These are phyloP conservation scores for Agrochola lota DNA, from an alignment of 2,888 invertebrate genomes.

Conservation along the genomic window DNA sequence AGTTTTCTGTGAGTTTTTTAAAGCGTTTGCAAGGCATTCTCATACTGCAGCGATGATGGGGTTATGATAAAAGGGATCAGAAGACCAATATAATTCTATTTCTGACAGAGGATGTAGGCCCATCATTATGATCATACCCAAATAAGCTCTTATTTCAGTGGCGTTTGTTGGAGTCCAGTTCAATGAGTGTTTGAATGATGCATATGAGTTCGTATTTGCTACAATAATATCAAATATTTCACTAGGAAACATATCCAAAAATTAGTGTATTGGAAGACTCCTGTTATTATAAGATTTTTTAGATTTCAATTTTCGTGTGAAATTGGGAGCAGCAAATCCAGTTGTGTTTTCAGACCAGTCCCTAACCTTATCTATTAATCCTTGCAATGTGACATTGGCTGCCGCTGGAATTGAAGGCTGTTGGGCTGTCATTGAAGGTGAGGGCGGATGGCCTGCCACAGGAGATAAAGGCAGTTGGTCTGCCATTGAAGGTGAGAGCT, in stretches of 20 bases:
- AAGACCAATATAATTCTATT: conserved; percentile 53
- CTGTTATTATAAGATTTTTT: conserved; percentile 13
- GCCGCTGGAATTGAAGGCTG: not conserved
- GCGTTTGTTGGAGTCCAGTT: conserved; percentile 17
- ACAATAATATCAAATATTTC: conserved; percentile 23
- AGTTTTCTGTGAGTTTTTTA: conserved; percentile 39
- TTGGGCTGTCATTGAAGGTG: conserved; percentile 1
- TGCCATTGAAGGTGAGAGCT: too few relatives aligned
- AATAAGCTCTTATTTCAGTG: conserved; percentile 47
- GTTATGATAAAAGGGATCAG: conserved; percentile 38
- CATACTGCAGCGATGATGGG: conserved; percentile 25
- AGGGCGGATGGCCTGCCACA: not conserved
- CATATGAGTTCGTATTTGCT: conserved; percentile 15
- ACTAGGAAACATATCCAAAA: conserved; percentile 17
- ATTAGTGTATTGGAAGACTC: conserved; percentile 25
- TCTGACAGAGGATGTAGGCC: conserved; percentile 43
- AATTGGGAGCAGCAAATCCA: conserved; percentile 17
- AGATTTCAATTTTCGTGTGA: not conserved
- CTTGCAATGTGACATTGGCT: conserved; percentile 21
- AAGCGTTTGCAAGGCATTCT: conserved; percentile 38
- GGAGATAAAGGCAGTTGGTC: not conserved
- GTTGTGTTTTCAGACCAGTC: conserved; percentile 17
- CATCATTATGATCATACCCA: conserved; percentile 55
- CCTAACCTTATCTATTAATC: conserved; percentile 11
- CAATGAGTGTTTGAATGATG: conserved; percentile 16